Conservation (phyloP, 53 echinoderm and acorn worm species). For the Zoroaster sp. region DNA sequence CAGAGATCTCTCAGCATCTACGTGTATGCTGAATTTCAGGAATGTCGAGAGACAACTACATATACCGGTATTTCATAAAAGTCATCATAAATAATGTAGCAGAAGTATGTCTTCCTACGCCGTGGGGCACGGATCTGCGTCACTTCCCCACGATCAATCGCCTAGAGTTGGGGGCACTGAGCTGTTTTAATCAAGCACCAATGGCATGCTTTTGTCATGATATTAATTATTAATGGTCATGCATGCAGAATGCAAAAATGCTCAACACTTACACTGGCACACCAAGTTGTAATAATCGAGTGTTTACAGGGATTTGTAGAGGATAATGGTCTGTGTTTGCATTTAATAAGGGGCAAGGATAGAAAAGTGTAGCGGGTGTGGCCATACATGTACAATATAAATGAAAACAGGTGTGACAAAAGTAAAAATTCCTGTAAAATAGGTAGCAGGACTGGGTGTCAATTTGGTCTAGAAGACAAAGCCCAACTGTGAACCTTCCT, state of each 20-base stretch:
- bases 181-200: neutral
- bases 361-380: too few species aligned
- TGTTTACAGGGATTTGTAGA: slow-evolving; percentile 11
- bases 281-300: neutral
- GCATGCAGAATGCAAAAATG: neutral
- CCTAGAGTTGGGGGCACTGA: neutral
- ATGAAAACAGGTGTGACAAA: too few species aligned
- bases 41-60: neutral
- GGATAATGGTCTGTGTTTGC: neutral
- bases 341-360: neutral
- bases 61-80: too few species aligned
- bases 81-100: slow-evolving; percentile 2
- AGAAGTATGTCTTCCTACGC: neutral
- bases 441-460: too few species aligned
- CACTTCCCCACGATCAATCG: slow-evolving; percentile 2
- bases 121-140: neutral
- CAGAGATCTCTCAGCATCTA: neutral
- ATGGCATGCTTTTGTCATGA: slow-evolving; percentile 7
- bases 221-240: slow-evolving; percentile 31
- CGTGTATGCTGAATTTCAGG: neutral
- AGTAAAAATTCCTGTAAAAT: too few species aligned
- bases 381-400: neutral
- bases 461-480: too few species aligned
- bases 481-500: too few species aligned
- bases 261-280: neutral